Percentiles rank a stretch among this genome's conserved stretches.
Evolutionary conservation across 2,888 invertebrate species (phyloP).

Genomic region (Alcis repandata): DNA sequence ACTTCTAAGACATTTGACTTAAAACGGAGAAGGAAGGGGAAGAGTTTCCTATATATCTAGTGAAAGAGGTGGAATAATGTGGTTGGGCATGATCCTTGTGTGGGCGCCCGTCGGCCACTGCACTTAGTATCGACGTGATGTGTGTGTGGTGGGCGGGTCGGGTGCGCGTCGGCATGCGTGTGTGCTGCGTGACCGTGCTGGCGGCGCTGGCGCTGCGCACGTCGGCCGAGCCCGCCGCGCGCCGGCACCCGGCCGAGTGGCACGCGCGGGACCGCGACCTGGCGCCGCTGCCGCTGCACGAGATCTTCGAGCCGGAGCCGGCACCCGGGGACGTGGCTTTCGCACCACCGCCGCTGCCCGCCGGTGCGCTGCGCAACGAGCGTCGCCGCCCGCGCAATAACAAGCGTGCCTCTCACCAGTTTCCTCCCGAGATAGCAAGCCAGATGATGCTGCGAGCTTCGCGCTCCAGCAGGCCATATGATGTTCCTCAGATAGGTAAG

Average conservation of each 20-base stretch:
- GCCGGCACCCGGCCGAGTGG: constrained; percentile 74
- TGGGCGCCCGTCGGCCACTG: constrained; percentile 69
- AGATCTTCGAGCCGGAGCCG: constrained; percentile 75
- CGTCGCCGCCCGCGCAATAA: constrained; percentile 70
- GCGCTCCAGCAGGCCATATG: constrained; percentile 92
- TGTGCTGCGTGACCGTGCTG: constrained; percentile 77
- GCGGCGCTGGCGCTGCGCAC: constrained; percentile 79
- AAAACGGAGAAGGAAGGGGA: constrained; percentile 54
- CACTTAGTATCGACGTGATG: constrained; percentile 78
- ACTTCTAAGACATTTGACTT: constrained; percentile 48
- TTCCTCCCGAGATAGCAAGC: constrained; percentile 88
- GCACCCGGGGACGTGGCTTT: constrained; percentile 55
- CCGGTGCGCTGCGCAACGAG: constrained; percentile 70
- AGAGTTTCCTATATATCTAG: constrained; percentile 40
- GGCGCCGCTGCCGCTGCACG: constrained; percentile 71
- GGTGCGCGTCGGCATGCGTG: constrained; percentile 76
- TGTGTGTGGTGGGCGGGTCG: constrained; percentile 74
- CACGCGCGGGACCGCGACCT: constrained; percentile 64
- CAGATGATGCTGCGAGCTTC: constrained; percentile 93
- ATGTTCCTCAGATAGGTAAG: constrained; percentile 95
- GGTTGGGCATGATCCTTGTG: constrained; percentile 78
- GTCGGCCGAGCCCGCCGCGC: constrained; percentile 72
- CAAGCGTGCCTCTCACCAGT: constrained; percentile 72
- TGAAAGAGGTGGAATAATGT: constrained; percentile 72
- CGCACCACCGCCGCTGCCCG: constrained; percentile 63